Evolutionary conservation across 2,888 invertebrate genomes (phyloP), one percentile per base, ranked within the genome.

Genomic region (Elegia similella): DNA sequence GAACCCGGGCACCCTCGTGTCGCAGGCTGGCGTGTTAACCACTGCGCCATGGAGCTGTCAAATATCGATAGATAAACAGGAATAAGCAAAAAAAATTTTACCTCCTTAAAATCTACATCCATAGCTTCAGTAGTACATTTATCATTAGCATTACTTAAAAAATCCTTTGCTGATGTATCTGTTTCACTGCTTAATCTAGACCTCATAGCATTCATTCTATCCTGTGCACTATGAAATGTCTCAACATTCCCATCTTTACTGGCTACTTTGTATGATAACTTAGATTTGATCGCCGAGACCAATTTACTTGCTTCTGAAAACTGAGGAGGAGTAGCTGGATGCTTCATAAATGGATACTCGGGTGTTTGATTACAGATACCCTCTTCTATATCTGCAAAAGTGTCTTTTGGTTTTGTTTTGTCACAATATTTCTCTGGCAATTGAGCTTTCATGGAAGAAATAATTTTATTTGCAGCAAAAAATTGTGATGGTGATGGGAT

Each of bases 371-470:
- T 88, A 56, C 79, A 83, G 58, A 91, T 91, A 1, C 86, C 89
- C 57, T 86, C 76, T 63, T 89, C 89, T 5, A 91, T 91, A 67
- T 88, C 88, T 0, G 89, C 88, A 73, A 89, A 91, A 56, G 85
- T 86, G 62, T 89, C 83, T 67, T 85, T 87, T 6, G 78, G 83
- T 63, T 84, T 85, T 7, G 67, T 66, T 68, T 79, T 86, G 63
- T 76, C 72, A 58, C 72, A 75, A 64, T 80, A 87, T 59, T 88
- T 76, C 60, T 90, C 89, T 6, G 88, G 86, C 53, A 91, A 64
- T 57, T 90, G 91, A 7, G 91, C 88, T 72, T 88, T 90, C 87
- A 91, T 90, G 1, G 91, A 84, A 3, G 80, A 86, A 62, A 91
- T 82, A 42, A 90, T 89, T 76, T 89, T 91, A 58, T 87, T 91